These are phyloP conservation scores for Cheilosia vernalis DNA, from an alignment of 2,888 invertebrate genomes.

Conservation along the genomic window DNA sequence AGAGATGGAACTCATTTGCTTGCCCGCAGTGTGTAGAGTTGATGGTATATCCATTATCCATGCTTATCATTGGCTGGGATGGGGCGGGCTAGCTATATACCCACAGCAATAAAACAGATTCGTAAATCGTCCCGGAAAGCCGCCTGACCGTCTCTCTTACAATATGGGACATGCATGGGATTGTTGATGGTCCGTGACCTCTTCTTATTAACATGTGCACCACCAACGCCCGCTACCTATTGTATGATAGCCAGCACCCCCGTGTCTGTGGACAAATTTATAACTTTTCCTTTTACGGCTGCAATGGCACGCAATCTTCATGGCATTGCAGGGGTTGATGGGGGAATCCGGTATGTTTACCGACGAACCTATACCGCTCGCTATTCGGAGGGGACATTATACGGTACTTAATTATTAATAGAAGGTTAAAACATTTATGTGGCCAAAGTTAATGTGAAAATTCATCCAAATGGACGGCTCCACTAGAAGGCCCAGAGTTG, in stretches of 20 bases:
- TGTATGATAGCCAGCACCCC: conserved; percentile 19
- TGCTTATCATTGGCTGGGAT: conserved; percentile 40
- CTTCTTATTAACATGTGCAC: conserved; percentile 68
- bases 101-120: conserved; percentile 68
- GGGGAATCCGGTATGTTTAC: background rate
- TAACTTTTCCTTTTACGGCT: conserved; percentile 67
- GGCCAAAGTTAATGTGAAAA: conserved; percentile 71
- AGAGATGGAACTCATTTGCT: conserved; percentile 66
- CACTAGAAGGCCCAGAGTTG: conserved; percentile 59
- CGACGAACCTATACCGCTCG: background rate
- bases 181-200: conserved; percentile 72
- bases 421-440: conserved; percentile 72
- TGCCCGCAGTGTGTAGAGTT: conserved; percentile 30
- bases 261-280: conserved; percentile 63
- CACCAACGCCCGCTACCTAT: conserved; percentile 12
- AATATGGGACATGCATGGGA: conserved; percentile 52
- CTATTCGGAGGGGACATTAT: conserved; percentile 38
- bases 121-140: conserved; percentile 63
- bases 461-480: conserved; percentile 44
- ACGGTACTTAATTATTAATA: conserved; percentile 74
- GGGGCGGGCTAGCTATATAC: conserved; percentile 13
- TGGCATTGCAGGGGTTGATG: conserved; percentile 35
- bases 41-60: conserved; percentile 49
- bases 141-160: conserved; percentile 48
- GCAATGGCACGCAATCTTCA: conserved; percentile 58